These are phyloP conservation scores for Piezodorus guildinii DNA, from an alignment of 1,140 invertebrate genomes.

Conservation along the genomic window DNA sequence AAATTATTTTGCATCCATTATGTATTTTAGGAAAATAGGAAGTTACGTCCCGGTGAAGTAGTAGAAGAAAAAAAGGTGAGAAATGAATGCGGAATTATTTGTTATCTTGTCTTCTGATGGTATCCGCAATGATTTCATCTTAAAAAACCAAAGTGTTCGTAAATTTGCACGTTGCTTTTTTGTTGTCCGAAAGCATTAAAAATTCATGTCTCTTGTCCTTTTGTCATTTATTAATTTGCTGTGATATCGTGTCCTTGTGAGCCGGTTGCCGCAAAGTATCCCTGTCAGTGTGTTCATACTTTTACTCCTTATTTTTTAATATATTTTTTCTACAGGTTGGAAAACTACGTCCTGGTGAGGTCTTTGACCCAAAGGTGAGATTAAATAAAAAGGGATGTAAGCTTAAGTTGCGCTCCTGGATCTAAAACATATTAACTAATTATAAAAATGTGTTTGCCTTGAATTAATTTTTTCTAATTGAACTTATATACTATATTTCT, in stretches of 20 bases:
- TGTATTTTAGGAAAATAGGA: slow-evolving; percentile 60
- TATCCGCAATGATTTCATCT: no score
- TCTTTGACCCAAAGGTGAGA: slow-evolving; percentile 64
- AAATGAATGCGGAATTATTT: background rate
- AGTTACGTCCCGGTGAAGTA: slow-evolving; percentile 85
- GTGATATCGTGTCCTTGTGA: slow-evolving; percentile 6
- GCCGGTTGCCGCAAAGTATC: slow-evolving; percentile 17
- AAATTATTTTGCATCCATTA: slow-evolving; percentile 23
- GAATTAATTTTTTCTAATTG: slow-evolving; percentile 25
- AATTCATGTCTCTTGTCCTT: slow-evolving; percentile 12
- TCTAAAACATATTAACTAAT: slow-evolving; percentile 17
- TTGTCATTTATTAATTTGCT: background rate
- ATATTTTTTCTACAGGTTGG: slow-evolving; percentile 45
- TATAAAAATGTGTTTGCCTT: slow-evolving; percentile 17
- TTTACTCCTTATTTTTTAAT: slow-evolving; percentile 18
- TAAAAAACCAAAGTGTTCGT: background rate
- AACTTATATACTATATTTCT: slow-evolving; percentile 4
- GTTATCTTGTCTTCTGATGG: no score
- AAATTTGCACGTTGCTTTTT: slow-evolving; percentile 15
- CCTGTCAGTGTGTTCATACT: slow-evolving; percentile 20
- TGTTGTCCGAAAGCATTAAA: slow-evolving; percentile 9
- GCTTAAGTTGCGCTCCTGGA: slow-evolving; percentile 22
- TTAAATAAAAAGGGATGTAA: slow-evolving; percentile 11
- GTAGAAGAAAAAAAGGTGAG: slow-evolving; percentile 88
- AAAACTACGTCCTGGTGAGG: slow-evolving; percentile 66